Conservation (phyloP, 2,797 vertebrate genomes). For the Vultur gryphus region DNA sequence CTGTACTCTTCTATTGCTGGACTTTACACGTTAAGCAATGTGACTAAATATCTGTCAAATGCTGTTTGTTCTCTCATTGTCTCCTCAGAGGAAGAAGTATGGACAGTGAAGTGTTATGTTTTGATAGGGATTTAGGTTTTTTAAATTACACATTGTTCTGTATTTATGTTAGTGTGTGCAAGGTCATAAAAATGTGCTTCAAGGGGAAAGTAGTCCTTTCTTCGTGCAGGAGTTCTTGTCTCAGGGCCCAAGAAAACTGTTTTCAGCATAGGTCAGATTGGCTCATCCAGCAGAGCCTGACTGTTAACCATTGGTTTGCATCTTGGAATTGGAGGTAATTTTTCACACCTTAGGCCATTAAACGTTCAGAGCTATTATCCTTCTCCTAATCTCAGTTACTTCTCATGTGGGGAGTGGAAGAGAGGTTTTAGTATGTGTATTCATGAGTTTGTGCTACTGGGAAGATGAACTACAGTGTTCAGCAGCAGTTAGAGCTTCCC, state of each 20-base stretch:
- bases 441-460: neutral
- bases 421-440: neutral
- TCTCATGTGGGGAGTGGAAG: neutral
- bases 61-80: neutral
- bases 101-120: neutral
- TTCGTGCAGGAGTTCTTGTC: neutral
- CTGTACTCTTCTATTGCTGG: neutral
- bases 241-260: neutral
- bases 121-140: neutral
- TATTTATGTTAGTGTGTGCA: neutral
- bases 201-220: neutral
- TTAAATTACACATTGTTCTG: neutral
- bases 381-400: neutral
- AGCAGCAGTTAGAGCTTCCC: neutral
- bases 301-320: neutral
- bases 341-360: neutral
- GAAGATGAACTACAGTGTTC: neutral
- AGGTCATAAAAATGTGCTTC: neutral
- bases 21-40: neutral
- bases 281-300: neutral
- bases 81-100: neutral
- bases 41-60: neutral
- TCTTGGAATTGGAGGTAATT: neutral
- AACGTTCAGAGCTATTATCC: neutral
- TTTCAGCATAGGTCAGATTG: neutral